Conservation (phyloP, 2,888 invertebrate species). For the Griposia aprilina region DNA sequence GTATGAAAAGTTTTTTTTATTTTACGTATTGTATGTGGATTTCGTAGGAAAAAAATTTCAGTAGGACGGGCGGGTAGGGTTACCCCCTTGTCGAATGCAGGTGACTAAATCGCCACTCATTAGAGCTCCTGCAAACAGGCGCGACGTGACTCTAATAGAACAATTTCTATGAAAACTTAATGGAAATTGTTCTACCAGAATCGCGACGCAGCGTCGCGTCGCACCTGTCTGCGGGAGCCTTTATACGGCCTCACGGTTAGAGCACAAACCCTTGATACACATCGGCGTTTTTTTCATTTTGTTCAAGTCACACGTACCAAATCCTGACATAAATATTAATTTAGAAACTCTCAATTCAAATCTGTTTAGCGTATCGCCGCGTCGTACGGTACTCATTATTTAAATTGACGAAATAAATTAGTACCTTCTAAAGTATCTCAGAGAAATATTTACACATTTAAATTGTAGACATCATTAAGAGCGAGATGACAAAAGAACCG, state of each 20-base stretch:
- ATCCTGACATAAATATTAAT: slow-evolving; percentile 8
- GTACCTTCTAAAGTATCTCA: slow-evolving; percentile 1
- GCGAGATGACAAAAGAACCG: slow-evolving; percentile 16
- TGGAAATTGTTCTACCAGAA: too few species aligned
- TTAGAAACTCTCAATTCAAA: slow-evolving; percentile 5
- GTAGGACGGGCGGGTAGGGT: too few species aligned
- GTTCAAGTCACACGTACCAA: neutral
- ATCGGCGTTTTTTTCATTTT: neutral
- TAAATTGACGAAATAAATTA: slow-evolving; percentile 35
- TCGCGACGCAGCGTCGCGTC: too few species aligned
- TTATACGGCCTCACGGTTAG: neutral
- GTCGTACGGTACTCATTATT: neutral
- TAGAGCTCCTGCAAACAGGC: too few species aligned
- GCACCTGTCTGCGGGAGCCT: too few species aligned
- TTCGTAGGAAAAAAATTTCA: neutral
- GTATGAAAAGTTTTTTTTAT: neutral
- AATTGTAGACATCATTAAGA: slow-evolving; percentile 28
- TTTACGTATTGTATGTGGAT: neutral
- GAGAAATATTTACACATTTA: slow-evolving; percentile 29
- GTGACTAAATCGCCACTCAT: neutral
- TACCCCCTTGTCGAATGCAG: neutral
- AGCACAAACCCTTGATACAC: neutral
- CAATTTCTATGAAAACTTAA: too few species aligned
- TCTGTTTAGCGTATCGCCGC: neutral
- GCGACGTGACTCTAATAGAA: too few species aligned